Conservation (phyloP, 2,797 vertebrate genomes). For the Pipistrellus nathusii region DNA sequence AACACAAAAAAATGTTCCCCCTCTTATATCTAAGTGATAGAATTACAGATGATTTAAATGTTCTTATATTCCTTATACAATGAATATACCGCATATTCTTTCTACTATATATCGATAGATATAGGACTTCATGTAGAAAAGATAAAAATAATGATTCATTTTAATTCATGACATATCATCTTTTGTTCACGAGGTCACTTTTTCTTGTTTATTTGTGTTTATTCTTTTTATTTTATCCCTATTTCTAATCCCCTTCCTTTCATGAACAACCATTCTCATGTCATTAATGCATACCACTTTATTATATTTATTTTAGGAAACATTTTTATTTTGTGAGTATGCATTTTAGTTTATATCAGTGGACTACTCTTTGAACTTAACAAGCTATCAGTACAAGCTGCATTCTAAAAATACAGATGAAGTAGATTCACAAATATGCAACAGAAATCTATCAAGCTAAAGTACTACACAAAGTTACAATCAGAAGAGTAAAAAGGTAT, state of each 20-base stretch:
- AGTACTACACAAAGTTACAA: not conserved
- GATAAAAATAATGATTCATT: not conserved
- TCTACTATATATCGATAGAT: not conserved
- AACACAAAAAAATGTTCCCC: not conserved
- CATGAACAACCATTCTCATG: not conserved
- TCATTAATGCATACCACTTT: not conserved
- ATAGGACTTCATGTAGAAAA: not conserved
- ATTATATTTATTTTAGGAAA: not conserved
- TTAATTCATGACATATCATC: not conserved
- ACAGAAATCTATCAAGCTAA: not conserved
- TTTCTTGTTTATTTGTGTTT: not conserved
- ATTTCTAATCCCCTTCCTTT: not conserved
- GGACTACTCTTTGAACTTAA: not conserved
- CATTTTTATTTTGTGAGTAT: not conserved
- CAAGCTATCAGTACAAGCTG: not conserved
- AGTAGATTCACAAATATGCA: not conserved
- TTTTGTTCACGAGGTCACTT: not conserved
- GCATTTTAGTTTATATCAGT: constrained; percentile 8
- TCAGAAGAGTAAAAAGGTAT: not conserved
- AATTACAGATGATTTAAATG: not conserved
- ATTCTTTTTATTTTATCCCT: not conserved
- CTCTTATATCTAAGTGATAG: not conserved
- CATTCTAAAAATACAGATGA: not conserved
- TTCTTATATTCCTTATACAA: not conserved
- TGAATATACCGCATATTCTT: not conserved